Evolutionary conservation across 2,888 invertebrate genomes (phyloP).

Genomic region (Hydrotaea cyrtoneurina): DNA sequence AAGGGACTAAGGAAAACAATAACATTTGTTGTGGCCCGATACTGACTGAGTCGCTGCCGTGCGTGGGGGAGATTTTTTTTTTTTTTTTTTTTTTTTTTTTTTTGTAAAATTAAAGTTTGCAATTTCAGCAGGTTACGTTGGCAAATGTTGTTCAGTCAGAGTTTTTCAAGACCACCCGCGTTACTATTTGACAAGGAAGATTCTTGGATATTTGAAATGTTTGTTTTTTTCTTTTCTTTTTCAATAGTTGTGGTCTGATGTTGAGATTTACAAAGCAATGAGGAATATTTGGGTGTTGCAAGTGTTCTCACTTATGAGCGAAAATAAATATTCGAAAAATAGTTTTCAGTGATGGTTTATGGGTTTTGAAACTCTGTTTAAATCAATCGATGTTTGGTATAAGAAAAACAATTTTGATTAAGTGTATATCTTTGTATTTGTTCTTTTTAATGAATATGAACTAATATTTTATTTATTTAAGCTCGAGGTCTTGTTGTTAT

Average conservation of each 20-base stretch:
- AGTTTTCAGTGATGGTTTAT: too few species aligned
- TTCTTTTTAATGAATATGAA: too few species aligned
- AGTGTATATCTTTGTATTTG: too few species aligned
- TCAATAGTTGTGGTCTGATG: background rate
- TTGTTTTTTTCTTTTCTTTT: background rate
- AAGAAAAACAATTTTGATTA: too few species aligned
- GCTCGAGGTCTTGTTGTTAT: too few species aligned
- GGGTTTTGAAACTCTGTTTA: too few species aligned
- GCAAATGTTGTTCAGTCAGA: background rate
- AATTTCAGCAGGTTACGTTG: constrained; percentile 58
- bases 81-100: background rate
- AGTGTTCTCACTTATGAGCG: too few species aligned
- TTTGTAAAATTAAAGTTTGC: constrained; percentile 35
- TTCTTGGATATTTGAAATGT: background rate
- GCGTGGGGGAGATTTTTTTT: constrained; percentile 9
- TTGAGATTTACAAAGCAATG: too few species aligned
- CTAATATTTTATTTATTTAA: too few species aligned
- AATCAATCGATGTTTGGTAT: too few species aligned
- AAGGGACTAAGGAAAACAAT: constrained; percentile 23
- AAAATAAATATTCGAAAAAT: too few species aligned
- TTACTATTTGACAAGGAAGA: background rate
- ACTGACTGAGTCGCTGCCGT: background rate
- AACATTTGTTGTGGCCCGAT: background rate
- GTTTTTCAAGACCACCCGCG: constrained; percentile 13
- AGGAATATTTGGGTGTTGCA: too few species aligned